Conservation (phyloP, 2,797 vertebrate species). For the Adrianichthys oophorus region DNA sequence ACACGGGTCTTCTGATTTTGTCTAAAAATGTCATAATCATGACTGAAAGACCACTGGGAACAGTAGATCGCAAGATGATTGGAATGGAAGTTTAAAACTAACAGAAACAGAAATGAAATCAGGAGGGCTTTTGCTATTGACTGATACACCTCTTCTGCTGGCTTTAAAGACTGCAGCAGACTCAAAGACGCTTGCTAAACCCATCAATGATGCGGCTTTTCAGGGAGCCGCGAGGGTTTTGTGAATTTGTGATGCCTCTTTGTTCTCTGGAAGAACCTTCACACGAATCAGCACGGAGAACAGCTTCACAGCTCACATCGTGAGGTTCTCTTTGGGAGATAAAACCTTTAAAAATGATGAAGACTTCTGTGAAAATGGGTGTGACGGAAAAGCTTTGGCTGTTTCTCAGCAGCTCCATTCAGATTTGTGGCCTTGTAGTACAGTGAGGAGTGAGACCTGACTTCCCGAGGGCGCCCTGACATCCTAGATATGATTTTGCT, state of each 20-base stretch:
- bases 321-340: not conserved
- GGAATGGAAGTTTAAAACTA: no score
- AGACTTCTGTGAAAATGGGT: not conserved
- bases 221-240: slow-evolving; percentile 4
- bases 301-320: not conserved
- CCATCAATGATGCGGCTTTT: slow-evolving; percentile 18
- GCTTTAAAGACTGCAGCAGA: not conserved
- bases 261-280: slow-evolving; percentile 7
- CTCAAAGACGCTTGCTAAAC: slow-evolving; percentile 6
- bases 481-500: slow-evolving; percentile 4
- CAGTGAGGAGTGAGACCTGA: not conserved
- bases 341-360: not conserved
- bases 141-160: not conserved
- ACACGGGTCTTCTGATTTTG: no score
- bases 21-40: no score
- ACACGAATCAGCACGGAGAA: slow-evolving; percentile 17
- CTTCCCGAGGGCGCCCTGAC: slow-evolving; percentile 1
- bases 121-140: no score
- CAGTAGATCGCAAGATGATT: no score
- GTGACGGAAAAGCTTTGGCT: slow-evolving; percentile 1
- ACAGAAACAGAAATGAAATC: no score
- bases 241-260: slow-evolving; percentile 15
- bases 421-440: no score
- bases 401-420: not conserved
- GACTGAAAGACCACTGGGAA: no score